Conservation (phyloP, 2,797 vertebrate genomes). For the Simalia tracyae region DNA sequence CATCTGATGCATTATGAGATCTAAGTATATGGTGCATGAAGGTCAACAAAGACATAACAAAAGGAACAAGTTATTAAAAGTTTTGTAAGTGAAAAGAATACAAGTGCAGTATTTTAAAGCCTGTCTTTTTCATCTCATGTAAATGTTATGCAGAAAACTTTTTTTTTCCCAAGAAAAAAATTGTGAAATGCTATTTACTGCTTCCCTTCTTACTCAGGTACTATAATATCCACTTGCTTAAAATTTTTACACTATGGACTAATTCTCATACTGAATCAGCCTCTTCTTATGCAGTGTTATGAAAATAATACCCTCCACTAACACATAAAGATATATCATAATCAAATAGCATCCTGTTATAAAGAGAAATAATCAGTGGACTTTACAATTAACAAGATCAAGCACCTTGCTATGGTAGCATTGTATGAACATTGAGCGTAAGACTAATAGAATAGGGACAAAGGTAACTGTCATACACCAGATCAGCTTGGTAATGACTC, state of each 20-base stretch:
- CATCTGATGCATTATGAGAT: neutral
- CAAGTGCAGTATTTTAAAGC: neutral
- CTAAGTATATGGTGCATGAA: neutral
- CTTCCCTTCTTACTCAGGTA: neutral
- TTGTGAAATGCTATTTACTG: neutral
- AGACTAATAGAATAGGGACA: neutral
- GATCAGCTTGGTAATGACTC: neutral
- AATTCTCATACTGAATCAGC: neutral
- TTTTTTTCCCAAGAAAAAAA: neutral
- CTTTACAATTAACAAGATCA: neutral
- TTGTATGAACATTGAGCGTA: neutral
- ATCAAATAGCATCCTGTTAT: neutral
- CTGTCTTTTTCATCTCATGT: neutral
- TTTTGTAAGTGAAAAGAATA: neutral
- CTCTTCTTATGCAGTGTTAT: neutral
- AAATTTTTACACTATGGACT: neutral
- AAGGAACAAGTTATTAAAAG: neutral
- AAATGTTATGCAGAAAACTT: neutral
- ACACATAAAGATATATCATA: neutral
- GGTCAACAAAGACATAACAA: neutral
- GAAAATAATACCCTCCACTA: neutral
- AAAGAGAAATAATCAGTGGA: neutral
- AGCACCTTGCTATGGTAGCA: neutral
- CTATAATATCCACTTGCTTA: neutral
- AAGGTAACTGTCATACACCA: neutral